Evolutionary conservation across 1,140 invertebrate genomes (phyloP).

Genomic region (Cepaea nemoralis): DNA sequence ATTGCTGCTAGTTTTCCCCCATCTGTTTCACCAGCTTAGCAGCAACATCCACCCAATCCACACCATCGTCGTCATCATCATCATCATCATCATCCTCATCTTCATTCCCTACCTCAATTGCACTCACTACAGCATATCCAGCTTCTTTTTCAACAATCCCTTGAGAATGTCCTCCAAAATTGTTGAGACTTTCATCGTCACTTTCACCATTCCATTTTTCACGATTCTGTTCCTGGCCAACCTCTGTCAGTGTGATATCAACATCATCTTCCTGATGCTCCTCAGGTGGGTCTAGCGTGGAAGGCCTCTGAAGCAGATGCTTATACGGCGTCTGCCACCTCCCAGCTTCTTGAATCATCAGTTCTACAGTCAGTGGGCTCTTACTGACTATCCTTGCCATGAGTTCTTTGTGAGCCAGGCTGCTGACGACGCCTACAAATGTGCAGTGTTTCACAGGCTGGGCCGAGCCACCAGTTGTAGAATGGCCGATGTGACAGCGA

Average conservation of each 20-base stretch:
- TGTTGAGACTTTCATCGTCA: neutral
- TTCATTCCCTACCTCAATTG: neutral
- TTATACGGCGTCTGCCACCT: neutral
- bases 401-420: neutral
- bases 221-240: neutral
- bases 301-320: neutral
- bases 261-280: neutral
- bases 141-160: too few species aligned
- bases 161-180: too few species aligned
- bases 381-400: neutral
- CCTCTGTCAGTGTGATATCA: neutral
- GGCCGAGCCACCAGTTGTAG: neutral
- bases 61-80: neutral
- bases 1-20: neutral
- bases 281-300: neutral
- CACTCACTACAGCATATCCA: neutral
- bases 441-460: neutral
- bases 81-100: neutral
- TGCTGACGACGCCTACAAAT: neutral
- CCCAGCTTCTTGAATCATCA: neutral
- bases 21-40: neutral
- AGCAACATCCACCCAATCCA: neutral
- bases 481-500: neutral
- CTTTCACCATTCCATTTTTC: slow-evolving; percentile 6
- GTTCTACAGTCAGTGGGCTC: slow-evolving; percentile 10